A percentile compares a stretch with the other conserved stretches of the same genome.
Evolutionary conservation across 2,888 invertebrate genomes (phyloP).

Genomic region (Mactromeris polynyma): DNA sequence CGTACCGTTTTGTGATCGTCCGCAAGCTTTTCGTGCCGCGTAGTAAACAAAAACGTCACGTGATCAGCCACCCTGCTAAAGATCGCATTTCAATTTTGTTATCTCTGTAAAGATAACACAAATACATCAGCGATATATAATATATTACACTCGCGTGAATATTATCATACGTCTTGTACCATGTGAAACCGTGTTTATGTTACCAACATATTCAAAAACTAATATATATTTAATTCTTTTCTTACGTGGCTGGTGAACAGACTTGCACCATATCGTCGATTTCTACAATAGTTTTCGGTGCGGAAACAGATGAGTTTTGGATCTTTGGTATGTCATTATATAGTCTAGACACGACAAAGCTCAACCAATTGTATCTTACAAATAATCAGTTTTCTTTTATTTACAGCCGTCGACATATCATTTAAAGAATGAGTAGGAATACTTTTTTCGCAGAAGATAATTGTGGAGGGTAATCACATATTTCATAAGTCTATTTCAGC

Average conservation of each 20-base stretch:
- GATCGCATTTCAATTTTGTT: no score
- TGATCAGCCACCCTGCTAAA: no score
- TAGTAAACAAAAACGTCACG: no score
- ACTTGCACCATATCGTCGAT: not conserved
- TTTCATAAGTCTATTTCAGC: not conserved
- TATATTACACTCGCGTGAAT: no score
- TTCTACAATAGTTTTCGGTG: not conserved
- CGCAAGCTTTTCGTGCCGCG: no score
- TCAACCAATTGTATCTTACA: not conserved
- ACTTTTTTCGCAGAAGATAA: not conserved
- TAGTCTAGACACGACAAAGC: not conserved
- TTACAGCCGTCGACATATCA: not conserved
- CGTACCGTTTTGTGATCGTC: no score
- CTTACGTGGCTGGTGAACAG: not conserved
- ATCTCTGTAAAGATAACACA: no score
- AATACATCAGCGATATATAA: no score
- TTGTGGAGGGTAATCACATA: not conserved
- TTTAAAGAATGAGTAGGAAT: not conserved
- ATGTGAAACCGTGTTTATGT: not conserved
- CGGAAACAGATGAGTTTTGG: not conserved
- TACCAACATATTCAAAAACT: not conserved
- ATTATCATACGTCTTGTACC: not conserved
- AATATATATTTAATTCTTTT: not conserved
- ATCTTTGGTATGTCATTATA: not conserved
- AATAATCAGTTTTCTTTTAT: conserved; percentile 5